These are phyloP conservation scores for Acanthosepion pharaonis DNA, from an alignment of 2,888 invertebrate genomes.

Conservation along the genomic window DNA sequence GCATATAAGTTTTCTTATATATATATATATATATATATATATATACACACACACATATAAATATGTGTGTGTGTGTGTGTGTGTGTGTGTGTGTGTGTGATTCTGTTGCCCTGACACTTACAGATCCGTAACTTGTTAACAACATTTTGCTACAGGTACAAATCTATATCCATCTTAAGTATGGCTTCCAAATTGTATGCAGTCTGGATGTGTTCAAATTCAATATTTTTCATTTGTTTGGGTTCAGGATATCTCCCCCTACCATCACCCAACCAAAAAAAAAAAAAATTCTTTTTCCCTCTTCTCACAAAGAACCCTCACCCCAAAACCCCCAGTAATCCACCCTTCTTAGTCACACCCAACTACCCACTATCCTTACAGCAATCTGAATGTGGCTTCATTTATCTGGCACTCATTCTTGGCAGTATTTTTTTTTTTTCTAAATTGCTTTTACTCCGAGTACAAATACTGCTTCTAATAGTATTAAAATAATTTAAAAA, in stretches of 20 bases:
- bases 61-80: background rate
- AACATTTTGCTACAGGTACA: background rate
- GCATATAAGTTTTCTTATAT: no score
- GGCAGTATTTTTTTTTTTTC: background rate
- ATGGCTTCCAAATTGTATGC: slow-evolving; percentile 9
- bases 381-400: background rate
- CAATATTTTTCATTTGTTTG: slow-evolving; percentile 23
- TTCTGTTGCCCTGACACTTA: background rate
- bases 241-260: background rate
- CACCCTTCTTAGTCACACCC: background rate
- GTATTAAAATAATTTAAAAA: background rate
- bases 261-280: background rate
- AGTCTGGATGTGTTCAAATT: slow-evolving; percentile 20
- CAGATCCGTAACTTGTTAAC: slow-evolving; percentile 21
- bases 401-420: background rate
- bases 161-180: background rate
- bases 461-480: background rate
- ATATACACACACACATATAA: no score
- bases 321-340: background rate
- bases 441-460: background rate
- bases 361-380: background rate
- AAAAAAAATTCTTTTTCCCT: background rate
- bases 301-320: background rate
- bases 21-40: no score
- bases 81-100: background rate